Percentiles rank a stretch among this genome's conserved stretches.
Evolutionary conservation across 2,113 vertebrate genomes (phyloP).

Genomic region (Saccopteryx bilineata): DNA sequence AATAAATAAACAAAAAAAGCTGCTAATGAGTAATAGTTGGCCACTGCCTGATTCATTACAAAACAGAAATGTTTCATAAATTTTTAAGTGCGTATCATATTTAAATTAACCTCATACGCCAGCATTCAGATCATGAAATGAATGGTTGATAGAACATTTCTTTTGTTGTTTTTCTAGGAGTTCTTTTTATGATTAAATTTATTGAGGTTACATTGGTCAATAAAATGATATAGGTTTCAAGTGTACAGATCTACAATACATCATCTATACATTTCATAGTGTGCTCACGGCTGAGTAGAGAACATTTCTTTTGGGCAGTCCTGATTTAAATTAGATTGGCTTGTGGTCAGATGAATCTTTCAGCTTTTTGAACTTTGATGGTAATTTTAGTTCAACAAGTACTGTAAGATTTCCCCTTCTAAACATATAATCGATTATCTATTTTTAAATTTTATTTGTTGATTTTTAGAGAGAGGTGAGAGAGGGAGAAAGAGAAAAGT

Average conservation of each 20-base stretch:
- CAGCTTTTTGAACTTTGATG: slow-evolving; percentile 54
- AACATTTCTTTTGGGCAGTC: slow-evolving; percentile 77
- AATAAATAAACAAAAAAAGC: slow-evolving; percentile 76
- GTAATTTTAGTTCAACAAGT: slow-evolving; percentile 53
- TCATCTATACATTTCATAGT: neutral
- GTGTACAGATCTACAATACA: neutral
- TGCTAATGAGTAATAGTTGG: slow-evolving; percentile 87
- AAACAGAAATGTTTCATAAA: slow-evolving; percentile 81
- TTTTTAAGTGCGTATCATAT: slow-evolving; percentile 85
- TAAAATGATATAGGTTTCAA: neutral
- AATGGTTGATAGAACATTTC: slow-evolving; percentile 63
- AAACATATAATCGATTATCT: neutral
- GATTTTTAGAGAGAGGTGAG: no score
- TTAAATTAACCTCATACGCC: slow-evolving; percentile 78
- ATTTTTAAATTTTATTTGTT: no score
- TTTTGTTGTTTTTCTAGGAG: neutral
- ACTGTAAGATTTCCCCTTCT: slow-evolving; percentile 67
- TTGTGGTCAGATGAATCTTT: slow-evolving; percentile 64
- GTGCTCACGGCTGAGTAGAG: neutral
- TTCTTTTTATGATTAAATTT: neutral
- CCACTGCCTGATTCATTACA: slow-evolving; percentile 90
- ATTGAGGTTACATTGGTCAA: neutral
- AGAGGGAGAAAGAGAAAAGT: no score
- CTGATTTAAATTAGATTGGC: slow-evolving; percentile 76
- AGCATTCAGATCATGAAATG: neutral